These are phyloP conservation scores for Troides helena DNA, from an alignment of 2,888 invertebrate genomes.

Conservation along the genomic window DNA sequence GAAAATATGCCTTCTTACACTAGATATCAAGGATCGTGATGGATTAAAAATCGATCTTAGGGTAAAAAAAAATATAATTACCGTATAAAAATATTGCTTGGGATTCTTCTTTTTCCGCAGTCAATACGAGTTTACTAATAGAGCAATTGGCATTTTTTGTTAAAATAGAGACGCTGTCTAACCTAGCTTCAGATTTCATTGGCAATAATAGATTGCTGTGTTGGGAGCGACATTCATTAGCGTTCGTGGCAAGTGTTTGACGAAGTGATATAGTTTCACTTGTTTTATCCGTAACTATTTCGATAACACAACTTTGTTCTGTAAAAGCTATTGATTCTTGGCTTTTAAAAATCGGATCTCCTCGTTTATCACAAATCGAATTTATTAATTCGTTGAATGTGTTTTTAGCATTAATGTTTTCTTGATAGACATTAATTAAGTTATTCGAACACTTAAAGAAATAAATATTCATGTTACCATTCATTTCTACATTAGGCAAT, in stretches of 20 bases:
- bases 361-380: conserved; percentile 7
- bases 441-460: conserved; percentile 59
- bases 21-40: neutral
- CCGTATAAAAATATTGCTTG: conserved; percentile 65
- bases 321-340: conserved; percentile 45
- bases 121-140: conserved; percentile 40
- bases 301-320: conserved; percentile 52
- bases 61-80: conserved; percentile 34
- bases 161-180: conserved; percentile 46
- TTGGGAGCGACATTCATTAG: conserved; percentile 34
- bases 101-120: conserved; percentile 47
- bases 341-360: conserved; percentile 6
- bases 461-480: neutral
- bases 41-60: neutral
- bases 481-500: conserved; percentile 4
- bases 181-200: conserved; percentile 42
- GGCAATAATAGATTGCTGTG: conserved; percentile 5
- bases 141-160: conserved; percentile 44
- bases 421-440: conserved; percentile 52
- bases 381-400: conserved; percentile 3
- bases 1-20: neutral
- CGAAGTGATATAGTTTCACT: conserved; percentile 56
- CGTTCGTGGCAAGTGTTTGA: conserved; percentile 55
- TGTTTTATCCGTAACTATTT: conserved; percentile 53
- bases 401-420: conserved; percentile 38